phyloP scores from a whole-genome alignment of 2,113 vertebrate species.

The Acrocephalus arundinaceus region DNA sequence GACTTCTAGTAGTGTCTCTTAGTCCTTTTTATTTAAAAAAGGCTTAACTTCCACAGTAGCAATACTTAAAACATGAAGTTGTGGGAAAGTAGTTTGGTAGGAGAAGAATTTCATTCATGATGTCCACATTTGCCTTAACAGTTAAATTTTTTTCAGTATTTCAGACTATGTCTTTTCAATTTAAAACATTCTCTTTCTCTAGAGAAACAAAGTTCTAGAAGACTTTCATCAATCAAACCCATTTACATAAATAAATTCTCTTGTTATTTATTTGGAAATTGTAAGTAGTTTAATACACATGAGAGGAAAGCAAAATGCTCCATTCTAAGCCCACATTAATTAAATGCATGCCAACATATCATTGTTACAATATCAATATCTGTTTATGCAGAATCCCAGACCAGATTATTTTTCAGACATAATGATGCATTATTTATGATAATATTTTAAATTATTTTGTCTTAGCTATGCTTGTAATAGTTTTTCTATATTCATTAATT shows the following conservation, averaged over 20 bases:
- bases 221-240: background rate
- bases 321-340: background rate
- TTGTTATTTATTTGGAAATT: background rate
- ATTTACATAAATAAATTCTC: background rate
- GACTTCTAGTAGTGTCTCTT: background rate
- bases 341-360: background rate
- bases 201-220: background rate
- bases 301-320: background rate
- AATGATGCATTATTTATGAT: background rate
- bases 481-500: constrained; percentile 33
- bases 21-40: background rate
- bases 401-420: background rate
- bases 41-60: background rate
- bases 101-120: background rate
- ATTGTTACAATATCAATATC: background rate
- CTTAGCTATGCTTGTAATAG: background rate
- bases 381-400: background rate
- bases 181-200: background rate
- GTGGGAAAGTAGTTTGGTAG: background rate
- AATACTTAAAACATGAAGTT: background rate
- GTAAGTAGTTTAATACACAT: background rate
- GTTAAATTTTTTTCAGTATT: background rate
- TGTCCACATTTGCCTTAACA: background rate
- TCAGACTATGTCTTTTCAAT: background rate
- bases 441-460: background rate